Conservation (phyloP, 2,797 vertebrate genomes). For the Phylloscopus collybita region DNA sequence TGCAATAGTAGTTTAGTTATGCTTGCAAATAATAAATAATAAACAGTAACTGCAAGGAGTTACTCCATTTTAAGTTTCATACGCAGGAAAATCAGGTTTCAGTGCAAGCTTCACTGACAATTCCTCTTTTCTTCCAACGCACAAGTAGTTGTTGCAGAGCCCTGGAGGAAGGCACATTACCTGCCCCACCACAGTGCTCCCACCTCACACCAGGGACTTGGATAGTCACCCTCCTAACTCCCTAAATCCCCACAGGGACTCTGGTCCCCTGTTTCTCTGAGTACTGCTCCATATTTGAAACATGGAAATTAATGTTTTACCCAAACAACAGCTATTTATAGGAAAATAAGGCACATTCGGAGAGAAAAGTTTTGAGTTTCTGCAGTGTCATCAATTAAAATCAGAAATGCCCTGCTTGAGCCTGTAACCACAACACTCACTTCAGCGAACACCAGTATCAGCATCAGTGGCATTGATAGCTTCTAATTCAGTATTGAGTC, state of each 20-base stretch:
- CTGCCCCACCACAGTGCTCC: background rate
- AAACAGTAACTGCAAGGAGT: background rate
- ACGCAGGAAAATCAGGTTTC: background rate
- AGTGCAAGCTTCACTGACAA: background rate
- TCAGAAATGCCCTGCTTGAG: background rate
- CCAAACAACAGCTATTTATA: background rate
- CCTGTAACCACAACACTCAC: fast-evolving
- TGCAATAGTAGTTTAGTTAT: too few relatives aligned
- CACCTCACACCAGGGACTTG: background rate
- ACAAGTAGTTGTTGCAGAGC: background rate
- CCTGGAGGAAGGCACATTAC: fast-evolving
- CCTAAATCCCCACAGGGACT: background rate
- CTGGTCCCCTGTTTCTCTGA: background rate
- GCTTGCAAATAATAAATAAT: too few relatives aligned
- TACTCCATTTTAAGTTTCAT: background rate
- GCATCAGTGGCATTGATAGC: background rate
- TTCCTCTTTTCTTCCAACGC: background rate
- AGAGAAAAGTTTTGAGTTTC: background rate
- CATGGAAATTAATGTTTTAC: background rate
- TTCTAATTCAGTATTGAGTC: background rate
- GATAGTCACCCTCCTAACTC: background rate
- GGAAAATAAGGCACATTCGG: background rate
- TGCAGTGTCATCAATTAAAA: background rate
- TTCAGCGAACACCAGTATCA: background rate
- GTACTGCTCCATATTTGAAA: background rate